Conservation (phyloP, 2,113 vertebrate species). For the Mirounga angustirostris region DNA sequence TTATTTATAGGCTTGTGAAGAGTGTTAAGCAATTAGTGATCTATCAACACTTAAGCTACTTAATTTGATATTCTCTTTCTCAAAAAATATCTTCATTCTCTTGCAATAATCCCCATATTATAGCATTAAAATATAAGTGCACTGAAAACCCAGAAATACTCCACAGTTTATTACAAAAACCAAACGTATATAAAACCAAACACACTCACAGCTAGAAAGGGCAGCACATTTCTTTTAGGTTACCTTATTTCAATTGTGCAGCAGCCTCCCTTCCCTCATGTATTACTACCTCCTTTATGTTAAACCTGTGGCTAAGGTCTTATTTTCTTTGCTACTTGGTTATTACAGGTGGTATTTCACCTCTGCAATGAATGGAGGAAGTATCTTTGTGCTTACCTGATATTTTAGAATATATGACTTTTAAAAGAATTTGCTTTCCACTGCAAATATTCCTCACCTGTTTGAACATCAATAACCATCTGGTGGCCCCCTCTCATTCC, state of each 20-base stretch:
- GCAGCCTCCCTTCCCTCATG: neutral
- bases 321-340: constrained; percentile 3
- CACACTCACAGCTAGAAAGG: neutral
- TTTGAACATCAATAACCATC: constrained; percentile 99
- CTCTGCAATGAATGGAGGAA: constrained; percentile 12
- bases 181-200: neutral
- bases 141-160: constrained; percentile 47
- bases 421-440: neutral
- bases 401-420: neutral
- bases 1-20: neutral
- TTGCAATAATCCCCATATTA: neutral
- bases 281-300: neutral
- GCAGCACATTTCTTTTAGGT: neutral
- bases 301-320: neutral
- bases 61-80: constrained; percentile 23
- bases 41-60: constrained; percentile 16
- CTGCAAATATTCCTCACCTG: constrained; percentile 90
- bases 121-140: constrained; percentile 10
- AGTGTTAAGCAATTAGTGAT: constrained; percentile 13
- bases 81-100: neutral
- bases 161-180: neutral
- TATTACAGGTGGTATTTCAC: neutral
- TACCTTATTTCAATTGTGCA: neutral
- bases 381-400: neutral
- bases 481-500: constrained; percentile 99